Base-by-base conservation (phyloP, 2,888 invertebrate species). In the Tuberolachnus salignus region DNA sequence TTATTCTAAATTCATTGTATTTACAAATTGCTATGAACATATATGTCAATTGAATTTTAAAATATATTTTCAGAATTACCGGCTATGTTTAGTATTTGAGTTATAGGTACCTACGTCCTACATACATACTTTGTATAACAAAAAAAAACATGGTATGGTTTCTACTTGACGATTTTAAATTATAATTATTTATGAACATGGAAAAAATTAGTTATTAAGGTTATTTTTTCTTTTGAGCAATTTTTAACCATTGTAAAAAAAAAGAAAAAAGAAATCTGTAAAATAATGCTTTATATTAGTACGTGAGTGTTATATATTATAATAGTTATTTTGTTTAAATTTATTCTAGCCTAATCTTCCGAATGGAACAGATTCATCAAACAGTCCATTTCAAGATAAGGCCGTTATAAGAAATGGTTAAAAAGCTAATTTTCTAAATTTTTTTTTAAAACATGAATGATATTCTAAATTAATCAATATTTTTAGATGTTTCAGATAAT, bases 311-410 rank as follows among this genome's bases (percentile, higher is more conserved):
- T 34, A 34, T 34, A 34, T 34, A 4, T 34, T 26, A n/a, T 19
- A 51, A 57, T 46, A 53, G 13, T 64, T 53, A 51, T 66, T 55
- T 16, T 57, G 21, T 66, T 57, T 8, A 4, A n/a, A 57, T 57
- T 55, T 69, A 59, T 78, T 78, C 0, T 34, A 78, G 78, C 78
- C 49, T 34, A 78, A 69, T 42, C 16, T 69, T 42, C 42, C 78
- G 21, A 78, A 78, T 69, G 78, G 69, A 21, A 69, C 59, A 59
- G 78, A 78, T 61, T 59, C 78, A 9, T n/a, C 57, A 21, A 78
- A 78, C 59, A 78, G 3, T 67, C 61, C 78, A 61, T 78, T 78
- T 78, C 78, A 78, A 78, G 78, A 78, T 61, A 78, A 61, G 16
- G 61, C 78, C 51, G 34, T 69, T 23, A 10, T 59, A 67, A 69